Base-by-base conservation (phyloP, 2,888 invertebrate genomes). In the Idaea aversata region DNA sequence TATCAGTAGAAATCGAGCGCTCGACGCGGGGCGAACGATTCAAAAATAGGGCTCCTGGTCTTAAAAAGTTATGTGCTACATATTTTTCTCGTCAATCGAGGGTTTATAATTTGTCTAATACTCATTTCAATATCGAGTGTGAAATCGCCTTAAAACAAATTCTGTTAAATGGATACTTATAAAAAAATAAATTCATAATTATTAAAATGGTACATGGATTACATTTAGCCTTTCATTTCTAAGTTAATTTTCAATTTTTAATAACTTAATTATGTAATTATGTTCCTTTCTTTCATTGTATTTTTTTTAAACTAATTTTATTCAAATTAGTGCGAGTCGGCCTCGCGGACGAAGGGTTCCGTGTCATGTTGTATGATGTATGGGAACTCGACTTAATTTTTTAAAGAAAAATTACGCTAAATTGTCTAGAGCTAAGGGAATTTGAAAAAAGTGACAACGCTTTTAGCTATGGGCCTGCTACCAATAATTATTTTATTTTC, bases 151-250 rank as follows among this genome's bases (percentile, higher is more conserved):
- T 63, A 62, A 35, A 69, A 68, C 62, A 65, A 65, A 36, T 71
- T 70, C 62, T 84, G 82, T 86, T 85, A 81, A 77, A 81, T 80
- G 47, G 10, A 47, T 47, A 47, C 10, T 47, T 83, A 83, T 82
- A 76, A 80, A 85, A 87, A 85, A 84, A 82, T 79, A 79, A 78
- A 82, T 81, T 81, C 79, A 83, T 86, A 84, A 81, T 82, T 81
- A 88, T 81, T 83, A 86, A 85, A 87, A 82, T 86, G 86, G 85
- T 88, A 87, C 83, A 84, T 87, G 84, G 80, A 83, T 73, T 68
- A 47, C 47, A 10, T 66, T 63, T 57, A 34, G 4, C 47, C 72
- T 85, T 86, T 86, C 74, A 80, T 83, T 85, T 73, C 5, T 15
- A 7, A 58, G 58, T 15, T 16, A 7, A 16, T 58, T 6, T 58